Evolutionary conservation across 2,888 invertebrate genomes (phyloP), one percentile per base, ranked within the genome.

Genomic region (Hemithea aestivaria): DNA sequence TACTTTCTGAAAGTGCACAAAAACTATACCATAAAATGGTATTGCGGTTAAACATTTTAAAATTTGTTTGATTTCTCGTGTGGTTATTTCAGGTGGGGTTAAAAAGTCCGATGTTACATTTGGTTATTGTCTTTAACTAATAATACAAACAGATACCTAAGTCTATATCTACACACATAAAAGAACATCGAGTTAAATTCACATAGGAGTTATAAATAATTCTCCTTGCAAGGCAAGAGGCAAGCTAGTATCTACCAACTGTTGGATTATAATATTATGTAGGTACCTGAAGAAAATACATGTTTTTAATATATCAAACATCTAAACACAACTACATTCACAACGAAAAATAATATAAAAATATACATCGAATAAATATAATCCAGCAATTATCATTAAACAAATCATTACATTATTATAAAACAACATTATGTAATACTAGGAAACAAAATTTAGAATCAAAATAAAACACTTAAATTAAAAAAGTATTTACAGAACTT

Each of bases 341-440:
- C 74, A 77, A 78, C 73, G 67, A 76, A 69, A 66, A 73, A 55
- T 49, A 44, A 56, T 61, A 70, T 63, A 64, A 72, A 81, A 80
- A 81, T 82, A 76, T 83, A 82, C 81, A 83, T 69, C 75, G 61
- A 77, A 77, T 78, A 79, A 79, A 77, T 71, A 83, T 73, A 73
- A 76, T 79, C 74, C 68, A 70, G 68, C 64, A 53, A 69, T 68
- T 62, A 72, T 62, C 21, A 40, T 53, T 72, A 72, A 83, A 82
- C 72, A 76, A 42, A 78, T 79, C 73, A 79, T 74, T 65, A 73
- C 64, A 76, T 64, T 26, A 66, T 62, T 70, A 76, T 75, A 75
- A 81, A 83, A 85, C 80, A 84, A 84, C 70, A 66, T 46, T 44
- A 49, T 41, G 43, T 52, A 85, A 84, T 82, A 84, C 83, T 85